phyloP scores from a whole-genome alignment of 2,113 vertebrate genomes.

The Osmerus eperlanus region DNA sequence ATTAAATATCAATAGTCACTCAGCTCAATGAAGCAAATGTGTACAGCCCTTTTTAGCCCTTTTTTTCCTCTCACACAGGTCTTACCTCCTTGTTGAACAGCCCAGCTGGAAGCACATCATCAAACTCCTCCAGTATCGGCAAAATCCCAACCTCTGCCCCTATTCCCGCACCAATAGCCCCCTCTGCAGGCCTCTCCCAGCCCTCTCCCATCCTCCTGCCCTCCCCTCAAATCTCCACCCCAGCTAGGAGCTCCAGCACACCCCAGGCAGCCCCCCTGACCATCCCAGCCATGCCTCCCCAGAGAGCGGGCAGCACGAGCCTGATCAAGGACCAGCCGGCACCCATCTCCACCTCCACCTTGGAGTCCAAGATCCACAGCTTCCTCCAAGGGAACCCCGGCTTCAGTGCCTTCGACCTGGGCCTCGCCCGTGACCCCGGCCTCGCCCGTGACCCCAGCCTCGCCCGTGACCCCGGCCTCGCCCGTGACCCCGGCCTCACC shows the following conservation, averaged over 20 bases:
- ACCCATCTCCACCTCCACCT: conserved; percentile 65
- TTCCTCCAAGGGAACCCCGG: conserved; percentile 89
- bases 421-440: conserved; percentile 75
- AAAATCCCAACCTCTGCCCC: conserved; percentile 38
- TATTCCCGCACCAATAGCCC: conserved; percentile 30
- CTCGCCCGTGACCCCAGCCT: too few species aligned
- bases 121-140: conserved; percentile 38
- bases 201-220: conserved; percentile 32
- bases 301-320: conserved; percentile 46
- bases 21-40: too few species aligned
- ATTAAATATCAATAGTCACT: too few species aligned
- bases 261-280: conserved; percentile 2
- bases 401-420: conserved; percentile 83
- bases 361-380: conserved; percentile 95
- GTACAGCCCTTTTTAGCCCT: too few species aligned
- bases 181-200: conserved; percentile 40
- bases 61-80: conserved; percentile 65
- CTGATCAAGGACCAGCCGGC: conserved; percentile 10
- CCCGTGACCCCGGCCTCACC: too few species aligned
- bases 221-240: conserved; percentile 23
- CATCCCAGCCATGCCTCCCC: conserved; percentile 42
- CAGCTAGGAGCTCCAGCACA: not conserved
- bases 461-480: too few species aligned
- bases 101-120: conserved; percentile 39
- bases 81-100: conserved; percentile 76